Evolutionary conservation across 2,888 invertebrate species (phyloP).

Genomic region (Slavum lentiscoides): DNA sequence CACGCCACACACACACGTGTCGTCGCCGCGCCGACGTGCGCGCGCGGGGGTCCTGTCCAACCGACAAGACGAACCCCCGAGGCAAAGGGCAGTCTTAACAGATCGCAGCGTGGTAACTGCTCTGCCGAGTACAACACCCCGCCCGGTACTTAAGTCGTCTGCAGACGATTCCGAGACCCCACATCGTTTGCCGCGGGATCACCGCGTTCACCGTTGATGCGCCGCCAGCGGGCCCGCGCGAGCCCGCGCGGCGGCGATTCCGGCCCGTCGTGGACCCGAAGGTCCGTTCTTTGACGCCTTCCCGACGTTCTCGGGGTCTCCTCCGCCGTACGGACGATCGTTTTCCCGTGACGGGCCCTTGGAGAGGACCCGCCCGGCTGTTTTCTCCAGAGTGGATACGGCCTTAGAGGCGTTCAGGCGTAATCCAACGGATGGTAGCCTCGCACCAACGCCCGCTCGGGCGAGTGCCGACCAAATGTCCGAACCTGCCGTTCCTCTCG

Average conservation of each 20-base stretch:
- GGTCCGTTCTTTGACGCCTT: slow-evolving; percentile 53
- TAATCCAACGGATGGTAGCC: slow-evolving; percentile 67
- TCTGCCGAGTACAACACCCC: slow-evolving; percentile 68
- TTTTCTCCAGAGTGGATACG: slow-evolving; percentile 67
- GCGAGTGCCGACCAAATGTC: slow-evolving; percentile 69
- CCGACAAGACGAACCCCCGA: slow-evolving; percentile 59
- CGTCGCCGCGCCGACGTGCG: too few species aligned
- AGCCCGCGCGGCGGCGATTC: too few species aligned
- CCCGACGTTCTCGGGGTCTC: slow-evolving; percentile 33
- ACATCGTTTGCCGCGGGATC: slow-evolving; percentile 59
- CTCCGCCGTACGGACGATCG: slow-evolving; percentile 35
- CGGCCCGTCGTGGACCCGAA: slow-evolving; percentile 59
- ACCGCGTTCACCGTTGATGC: slow-evolving; percentile 7
- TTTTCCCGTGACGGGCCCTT: slow-evolving; percentile 47
- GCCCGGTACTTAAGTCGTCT: slow-evolving; percentile 68
- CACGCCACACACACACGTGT: too few species aligned
- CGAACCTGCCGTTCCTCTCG: slow-evolving; percentile 67
- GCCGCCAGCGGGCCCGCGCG: too few species aligned
- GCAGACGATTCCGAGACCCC: slow-evolving; percentile 67
- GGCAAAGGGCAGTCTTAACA: slow-evolving; percentile 66
- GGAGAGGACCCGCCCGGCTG: slow-evolving; percentile 61
- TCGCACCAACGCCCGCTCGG: slow-evolving; percentile 61
- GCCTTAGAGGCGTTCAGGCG: slow-evolving; percentile 67
- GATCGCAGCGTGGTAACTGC: slow-evolving; percentile 67
- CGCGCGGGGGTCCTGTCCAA: slow-evolving; percentile 57